Percentiles rank a stretch among this genome's conserved stretches.
These are phyloP conservation scores for Collichthys lucidus DNA, from an alignment of 2,113 vertebrate genomes.

Conservation along the genomic window DNA sequence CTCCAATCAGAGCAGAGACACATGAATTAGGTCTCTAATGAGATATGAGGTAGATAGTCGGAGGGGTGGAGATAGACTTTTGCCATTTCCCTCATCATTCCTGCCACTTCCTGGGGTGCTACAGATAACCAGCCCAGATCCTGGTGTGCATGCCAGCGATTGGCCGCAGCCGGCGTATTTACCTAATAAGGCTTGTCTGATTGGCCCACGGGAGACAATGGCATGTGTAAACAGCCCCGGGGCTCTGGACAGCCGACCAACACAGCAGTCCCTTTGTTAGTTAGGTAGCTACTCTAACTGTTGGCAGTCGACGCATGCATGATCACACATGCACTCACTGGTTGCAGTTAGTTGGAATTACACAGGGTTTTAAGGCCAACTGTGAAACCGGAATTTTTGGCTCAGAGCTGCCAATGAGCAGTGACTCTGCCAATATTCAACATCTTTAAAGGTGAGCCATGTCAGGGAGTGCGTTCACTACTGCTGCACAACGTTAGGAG, in stretches of 20 bases:
- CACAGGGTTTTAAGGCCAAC: constrained; percentile 6
- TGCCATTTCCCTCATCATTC: constrained; percentile 63
- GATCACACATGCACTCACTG: constrained; percentile 58
- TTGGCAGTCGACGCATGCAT: constrained; percentile 61
- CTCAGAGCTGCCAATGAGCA: constrained; percentile 22
- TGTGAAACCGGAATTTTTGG: constrained; percentile 18
- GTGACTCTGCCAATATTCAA: constrained; percentile 11
- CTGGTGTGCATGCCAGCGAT: constrained; percentile 52
- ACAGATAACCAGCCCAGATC: constrained; percentile 66
- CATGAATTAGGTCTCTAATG: constrained; percentile 49
- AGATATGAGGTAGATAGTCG: constrained; percentile 64
- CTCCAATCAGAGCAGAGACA: constrained; percentile 46
- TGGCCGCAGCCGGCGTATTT: constrained; percentile 67
- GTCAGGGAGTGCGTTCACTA: neutral
- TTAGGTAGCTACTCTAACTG: constrained; percentile 68
- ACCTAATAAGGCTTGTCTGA: constrained; percentile 76
- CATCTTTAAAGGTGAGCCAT: constrained; percentile 17
- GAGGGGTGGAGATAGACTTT: constrained; percentile 41
- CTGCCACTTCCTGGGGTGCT: constrained; percentile 65
- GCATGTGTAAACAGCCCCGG: constrained; percentile 71
- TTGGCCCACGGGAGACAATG: constrained; percentile 74
- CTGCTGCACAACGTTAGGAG: neutral
- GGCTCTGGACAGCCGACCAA: constrained; percentile 67
- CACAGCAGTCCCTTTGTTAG: constrained; percentile 74
- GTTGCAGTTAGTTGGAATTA: constrained; percentile 39